Evolutionary conservation across 2,797 vertebrate species (phyloP).

Genomic region (Microctenopoma lineatum): DNA sequence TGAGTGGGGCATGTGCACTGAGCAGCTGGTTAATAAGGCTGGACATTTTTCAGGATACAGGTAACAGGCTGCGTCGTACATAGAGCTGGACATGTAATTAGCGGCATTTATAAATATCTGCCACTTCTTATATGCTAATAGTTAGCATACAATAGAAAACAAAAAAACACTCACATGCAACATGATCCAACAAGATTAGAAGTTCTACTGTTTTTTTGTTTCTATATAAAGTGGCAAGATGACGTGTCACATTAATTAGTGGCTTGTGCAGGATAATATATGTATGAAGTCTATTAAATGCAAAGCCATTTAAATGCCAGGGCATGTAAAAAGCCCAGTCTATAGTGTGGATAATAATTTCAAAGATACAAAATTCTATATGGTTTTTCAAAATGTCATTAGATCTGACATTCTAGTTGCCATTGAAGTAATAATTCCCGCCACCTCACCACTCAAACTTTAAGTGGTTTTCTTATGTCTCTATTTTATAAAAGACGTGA

Average conservation of each 20-base stretch:
- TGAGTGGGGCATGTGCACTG: conserved; percentile 40
- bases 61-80: conserved; percentile 47
- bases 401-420: background rate
- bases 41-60: conserved; percentile 58
- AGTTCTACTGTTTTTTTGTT: background rate
- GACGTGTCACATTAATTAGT: background rate
- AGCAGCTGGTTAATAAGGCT: conserved; percentile 66
- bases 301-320: background rate
- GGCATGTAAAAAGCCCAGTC: conserved; percentile 6
- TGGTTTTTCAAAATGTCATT: background rate
- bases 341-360: background rate
- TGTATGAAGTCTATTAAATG: background rate
- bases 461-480: background rate
- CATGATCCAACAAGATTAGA: background rate
- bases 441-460: background rate
- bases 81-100: conserved; percentile 33
- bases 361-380: background rate
- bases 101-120: conserved; percentile 39
- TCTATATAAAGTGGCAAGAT: background rate
- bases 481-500: background rate
- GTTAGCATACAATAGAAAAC: conserved; percentile 7
- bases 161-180: background rate
- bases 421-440: no score
- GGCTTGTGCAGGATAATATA: background rate
- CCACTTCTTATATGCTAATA: conserved; percentile 28